Evolutionary conservation across 2,888 invertebrate species (phyloP), one percentile per base, ranked within the genome.

Genomic region (Pherbina coryleti): DNA sequence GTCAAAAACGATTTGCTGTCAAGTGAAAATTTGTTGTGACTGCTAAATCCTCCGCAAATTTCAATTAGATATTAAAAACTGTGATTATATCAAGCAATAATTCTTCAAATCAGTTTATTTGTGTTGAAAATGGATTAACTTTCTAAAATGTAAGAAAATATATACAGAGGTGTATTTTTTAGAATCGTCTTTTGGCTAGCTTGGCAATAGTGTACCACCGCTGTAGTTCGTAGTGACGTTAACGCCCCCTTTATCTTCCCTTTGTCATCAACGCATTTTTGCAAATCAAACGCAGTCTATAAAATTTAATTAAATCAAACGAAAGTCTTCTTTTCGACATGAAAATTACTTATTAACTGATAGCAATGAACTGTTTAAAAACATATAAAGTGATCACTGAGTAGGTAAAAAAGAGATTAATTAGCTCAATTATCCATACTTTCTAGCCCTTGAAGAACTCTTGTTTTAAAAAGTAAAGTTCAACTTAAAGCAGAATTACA

Each of bases 181-280:
- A 49, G 62, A 62, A 74, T 69, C 75, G 57, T 19, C 25, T 37
- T 64, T 44, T 34, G 67, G 62, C 55, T 69, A 71, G 74, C 73
- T 55, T 78, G 73, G 60, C 75, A 73, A 55, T 51, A 78, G 7
- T 76, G 77, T 77, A 78, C 34, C 69, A 17, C 53, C 72, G 51
- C 73, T 73, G 51, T 70, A 49, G n/a, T 22, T 76, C 28, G 60
- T 70, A 75, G 76, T 82, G 79, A 78, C 80, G 79, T 79, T 82
- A 79, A 81, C 82, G 79, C 82, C 82, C 81, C 82, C 80, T 82
- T 82, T 81, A 80, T 71, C 79, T 71, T 70, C 71, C 62, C 53
- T 73, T 44, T 57, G 75, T 79, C 37, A 81, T 77, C 57, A 77
- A 25, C 66, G 69, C 77, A 25, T 60, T 60, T 69, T 69, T 69